A percentile compares a stretch with the other conserved stretches of the same genome.
These are phyloP conservation scores for Cirrhinus mrigala DNA, from an alignment of 2,797 vertebrate species.

Conservation along the genomic window DNA sequence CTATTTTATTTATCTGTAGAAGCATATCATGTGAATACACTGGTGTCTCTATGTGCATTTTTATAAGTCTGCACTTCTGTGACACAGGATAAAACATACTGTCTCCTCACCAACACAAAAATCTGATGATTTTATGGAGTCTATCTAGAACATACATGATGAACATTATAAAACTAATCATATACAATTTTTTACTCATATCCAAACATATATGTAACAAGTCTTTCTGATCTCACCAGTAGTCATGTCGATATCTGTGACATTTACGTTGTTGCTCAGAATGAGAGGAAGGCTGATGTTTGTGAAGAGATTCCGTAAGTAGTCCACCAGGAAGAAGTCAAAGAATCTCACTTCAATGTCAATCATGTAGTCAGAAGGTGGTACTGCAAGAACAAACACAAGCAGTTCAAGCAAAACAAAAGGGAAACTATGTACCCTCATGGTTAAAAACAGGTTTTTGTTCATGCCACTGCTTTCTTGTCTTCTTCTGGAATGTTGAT, in stretches of 20 bases:
- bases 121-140: too few species aligned
- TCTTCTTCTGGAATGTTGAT: background rate
- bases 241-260: conserved; percentile 52
- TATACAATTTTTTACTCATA: too few species aligned
- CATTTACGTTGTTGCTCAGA: conserved; percentile 40
- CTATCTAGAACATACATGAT: too few species aligned
- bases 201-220: too few species aligned
- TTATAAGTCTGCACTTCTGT: too few species aligned
- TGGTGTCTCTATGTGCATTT: too few species aligned
- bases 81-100: too few species aligned
- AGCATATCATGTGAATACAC: too few species aligned
- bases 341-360: conserved; percentile 54
- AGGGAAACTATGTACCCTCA: background rate
- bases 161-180: too few species aligned
- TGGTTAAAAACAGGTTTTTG: background rate
- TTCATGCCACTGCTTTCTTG: background rate
- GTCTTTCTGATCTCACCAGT: conserved; percentile 56
- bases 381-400: background rate
- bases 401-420: background rate
- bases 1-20: too few species aligned
- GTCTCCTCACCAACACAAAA: too few species aligned
- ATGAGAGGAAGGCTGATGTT: conserved; percentile 36
- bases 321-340: conserved; percentile 1
- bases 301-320: conserved; percentile 39
- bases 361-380: conserved; percentile 11